Evolutionary conservation across 2,113 vertebrate genomes (phyloP).

Genomic region (Paralichthys olivaceus): DNA sequence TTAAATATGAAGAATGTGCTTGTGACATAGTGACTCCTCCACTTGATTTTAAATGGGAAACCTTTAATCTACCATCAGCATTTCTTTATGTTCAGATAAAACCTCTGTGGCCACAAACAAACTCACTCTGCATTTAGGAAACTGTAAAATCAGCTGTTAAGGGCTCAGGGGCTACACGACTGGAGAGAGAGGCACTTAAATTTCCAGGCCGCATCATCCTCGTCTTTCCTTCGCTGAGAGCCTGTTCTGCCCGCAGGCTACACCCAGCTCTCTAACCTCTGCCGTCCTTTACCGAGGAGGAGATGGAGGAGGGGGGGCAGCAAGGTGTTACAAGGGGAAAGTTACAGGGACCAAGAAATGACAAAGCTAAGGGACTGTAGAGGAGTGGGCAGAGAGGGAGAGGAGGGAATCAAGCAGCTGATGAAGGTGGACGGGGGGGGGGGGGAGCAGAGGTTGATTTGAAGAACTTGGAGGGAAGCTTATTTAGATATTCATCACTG

Average conservation of each 20-base stretch:
- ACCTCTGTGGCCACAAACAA: background rate
- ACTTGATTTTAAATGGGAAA: constrained; percentile 12
- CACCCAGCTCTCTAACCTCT: constrained; percentile 41
- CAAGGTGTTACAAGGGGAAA: constrained; percentile 6
- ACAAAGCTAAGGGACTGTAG: constrained; percentile 6
- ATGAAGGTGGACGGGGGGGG: background rate
- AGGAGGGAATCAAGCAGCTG: constrained; percentile 19
- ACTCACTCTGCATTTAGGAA: background rate
- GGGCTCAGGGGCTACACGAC: background rate
- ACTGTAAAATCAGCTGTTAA: constrained; percentile 1
- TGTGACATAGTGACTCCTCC: no score
- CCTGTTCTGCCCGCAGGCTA: constrained; percentile 36
- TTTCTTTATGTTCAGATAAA: background rate
- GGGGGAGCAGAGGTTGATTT: constrained; percentile 7
- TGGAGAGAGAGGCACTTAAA: background rate
- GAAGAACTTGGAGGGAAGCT: constrained; percentile 33
- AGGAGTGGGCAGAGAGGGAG: background rate
- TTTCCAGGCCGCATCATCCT: constrained; percentile 22
- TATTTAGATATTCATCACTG: constrained; percentile 58
- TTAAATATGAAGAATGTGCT: no score
- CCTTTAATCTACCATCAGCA: background rate
- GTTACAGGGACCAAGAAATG: constrained; percentile 1
- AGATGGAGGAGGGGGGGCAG: background rate
- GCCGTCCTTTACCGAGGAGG: constrained; percentile 45
- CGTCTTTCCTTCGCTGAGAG: constrained; percentile 12